phyloP scores from a whole-genome alignment of 2,888 invertebrate species.

The Ichneumoninae sp. region DNA sequence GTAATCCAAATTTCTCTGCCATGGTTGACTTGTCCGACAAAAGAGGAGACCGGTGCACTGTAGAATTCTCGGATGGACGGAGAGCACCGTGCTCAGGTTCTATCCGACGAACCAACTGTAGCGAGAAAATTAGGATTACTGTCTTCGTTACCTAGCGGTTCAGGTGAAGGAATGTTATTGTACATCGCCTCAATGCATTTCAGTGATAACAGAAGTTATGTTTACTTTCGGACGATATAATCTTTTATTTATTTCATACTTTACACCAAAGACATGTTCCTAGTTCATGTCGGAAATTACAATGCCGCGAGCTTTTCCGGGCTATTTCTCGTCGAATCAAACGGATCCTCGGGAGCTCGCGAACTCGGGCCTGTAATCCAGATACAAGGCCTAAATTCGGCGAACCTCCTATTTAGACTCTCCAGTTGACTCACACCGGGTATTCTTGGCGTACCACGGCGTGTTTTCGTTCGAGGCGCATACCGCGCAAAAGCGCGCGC shows the following conservation, averaged over 20 bases:
- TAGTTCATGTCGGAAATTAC: not conserved
- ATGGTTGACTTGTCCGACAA: too few species aligned
- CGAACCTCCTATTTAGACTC: slow-evolving; percentile 79
- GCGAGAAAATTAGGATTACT: too few species aligned
- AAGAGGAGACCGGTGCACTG: too few species aligned
- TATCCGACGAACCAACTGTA: too few species aligned
- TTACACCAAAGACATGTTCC: not conserved
- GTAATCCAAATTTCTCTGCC: not conserved
- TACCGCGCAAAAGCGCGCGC: slow-evolving; percentile 68
- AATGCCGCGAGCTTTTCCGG: slow-evolving; percentile 41
- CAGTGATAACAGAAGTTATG: not conserved
- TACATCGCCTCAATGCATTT: not conserved
- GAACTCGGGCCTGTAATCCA: slow-evolving; percentile 72
- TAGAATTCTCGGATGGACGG: too few species aligned
- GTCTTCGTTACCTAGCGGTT: too few species aligned
- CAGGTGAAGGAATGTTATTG: not conserved
- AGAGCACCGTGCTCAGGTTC: too few species aligned
- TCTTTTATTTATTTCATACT: not conserved
- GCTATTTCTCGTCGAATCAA: slow-evolving; percentile 57
- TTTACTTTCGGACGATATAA: not conserved
- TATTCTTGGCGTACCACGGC: slow-evolving; percentile 76
- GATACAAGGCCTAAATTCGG: slow-evolving; percentile 79
- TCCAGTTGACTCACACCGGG: slow-evolving; percentile 77
- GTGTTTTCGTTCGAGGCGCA: slow-evolving; percentile 77
- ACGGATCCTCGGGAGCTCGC: slow-evolving; percentile 58